A percentile compares a stretch with the other conserved stretches of the same genome.
Evolutionary conservation across 2,113 vertebrate species (phyloP).

Genomic region (Nymphicus hollandicus): DNA sequence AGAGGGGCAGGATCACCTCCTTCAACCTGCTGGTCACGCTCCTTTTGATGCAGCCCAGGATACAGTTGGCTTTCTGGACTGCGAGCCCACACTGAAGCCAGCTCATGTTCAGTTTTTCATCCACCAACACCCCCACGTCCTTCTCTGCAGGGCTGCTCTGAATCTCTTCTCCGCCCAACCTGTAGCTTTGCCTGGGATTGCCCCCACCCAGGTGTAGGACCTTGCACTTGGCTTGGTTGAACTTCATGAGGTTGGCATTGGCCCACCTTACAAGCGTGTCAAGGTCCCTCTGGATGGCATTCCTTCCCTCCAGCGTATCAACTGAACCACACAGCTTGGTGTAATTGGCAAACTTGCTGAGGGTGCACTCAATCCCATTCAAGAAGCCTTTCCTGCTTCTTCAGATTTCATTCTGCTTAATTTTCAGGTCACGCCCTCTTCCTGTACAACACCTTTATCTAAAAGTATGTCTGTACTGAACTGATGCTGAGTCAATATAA

Average conservation of each 20-base stretch:
- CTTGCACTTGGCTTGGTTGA: too few relatives aligned
- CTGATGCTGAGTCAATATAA: background rate
- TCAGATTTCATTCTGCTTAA: background rate
- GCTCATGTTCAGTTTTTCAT: too few relatives aligned
- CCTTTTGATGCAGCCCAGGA: too few relatives aligned
- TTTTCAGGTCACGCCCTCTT: background rate
- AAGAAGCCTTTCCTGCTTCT: background rate
- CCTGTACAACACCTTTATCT: background rate
- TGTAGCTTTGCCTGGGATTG: too few relatives aligned
- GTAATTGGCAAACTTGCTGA: background rate
- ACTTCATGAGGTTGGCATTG: too few relatives aligned
- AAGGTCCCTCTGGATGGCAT: background rate
- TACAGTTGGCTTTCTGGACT: too few relatives aligned
- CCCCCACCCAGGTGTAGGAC: too few relatives aligned
- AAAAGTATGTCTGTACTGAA: background rate
- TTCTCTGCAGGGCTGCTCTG: too few relatives aligned
- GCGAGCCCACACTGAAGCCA: rapidly evolving
- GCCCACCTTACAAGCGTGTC: background rate
- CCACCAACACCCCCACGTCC: too few relatives aligned
- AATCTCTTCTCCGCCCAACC: too few relatives aligned
- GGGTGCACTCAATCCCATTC: background rate
- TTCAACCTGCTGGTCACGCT: too few relatives aligned
- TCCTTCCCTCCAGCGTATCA: background rate
- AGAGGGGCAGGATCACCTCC: too few relatives aligned
- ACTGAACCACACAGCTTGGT: background rate